These are phyloP conservation scores for Nebria brevicollis DNA, from an alignment of 2,888 invertebrate genomes.

Conservation along the genomic window DNA sequence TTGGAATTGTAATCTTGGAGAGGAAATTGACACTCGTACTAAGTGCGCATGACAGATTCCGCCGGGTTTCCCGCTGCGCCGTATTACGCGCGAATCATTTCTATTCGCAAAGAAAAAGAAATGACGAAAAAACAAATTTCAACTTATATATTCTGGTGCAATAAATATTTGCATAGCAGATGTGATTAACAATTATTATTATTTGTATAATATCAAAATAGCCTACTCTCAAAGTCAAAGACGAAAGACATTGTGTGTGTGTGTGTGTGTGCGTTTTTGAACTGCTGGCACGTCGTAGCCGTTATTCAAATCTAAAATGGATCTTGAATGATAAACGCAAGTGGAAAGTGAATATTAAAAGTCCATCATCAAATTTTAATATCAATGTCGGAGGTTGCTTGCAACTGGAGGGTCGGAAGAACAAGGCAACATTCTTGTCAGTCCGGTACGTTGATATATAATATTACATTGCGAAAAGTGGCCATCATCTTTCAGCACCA, in stretches of 20 bases:
- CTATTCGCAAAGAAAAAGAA: too few species aligned
- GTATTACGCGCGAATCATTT: too few species aligned
- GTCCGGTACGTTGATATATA: neutral
- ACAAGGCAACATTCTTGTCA: constrained; percentile 8
- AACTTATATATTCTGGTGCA: too few species aligned
- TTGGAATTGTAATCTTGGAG: constrained; percentile 39
- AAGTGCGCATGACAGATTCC: constrained; percentile 15
- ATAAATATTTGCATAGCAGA: too few species aligned
- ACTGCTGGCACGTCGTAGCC: neutral
- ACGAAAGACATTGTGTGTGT: neutral
- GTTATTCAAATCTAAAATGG: constrained; percentile 10
- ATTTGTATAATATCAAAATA: too few species aligned
- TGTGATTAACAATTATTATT: too few species aligned
- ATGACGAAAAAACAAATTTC: too few species aligned
- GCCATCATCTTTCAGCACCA: neutral
- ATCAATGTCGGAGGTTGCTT: neutral
- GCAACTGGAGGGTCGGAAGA: neutral
- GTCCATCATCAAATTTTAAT: constrained; percentile 15
- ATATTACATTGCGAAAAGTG: neutral
- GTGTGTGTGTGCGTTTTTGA: neutral
- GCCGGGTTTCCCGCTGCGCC: too few species aligned
- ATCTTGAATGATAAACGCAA: neutral
- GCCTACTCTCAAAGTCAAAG: too few species aligned
- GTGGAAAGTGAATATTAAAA: constrained; percentile 2
- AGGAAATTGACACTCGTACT: constrained; percentile 45